Conservation (phyloP, 2,888 invertebrate genomes). For the Heteropelma amictum region DNA sequence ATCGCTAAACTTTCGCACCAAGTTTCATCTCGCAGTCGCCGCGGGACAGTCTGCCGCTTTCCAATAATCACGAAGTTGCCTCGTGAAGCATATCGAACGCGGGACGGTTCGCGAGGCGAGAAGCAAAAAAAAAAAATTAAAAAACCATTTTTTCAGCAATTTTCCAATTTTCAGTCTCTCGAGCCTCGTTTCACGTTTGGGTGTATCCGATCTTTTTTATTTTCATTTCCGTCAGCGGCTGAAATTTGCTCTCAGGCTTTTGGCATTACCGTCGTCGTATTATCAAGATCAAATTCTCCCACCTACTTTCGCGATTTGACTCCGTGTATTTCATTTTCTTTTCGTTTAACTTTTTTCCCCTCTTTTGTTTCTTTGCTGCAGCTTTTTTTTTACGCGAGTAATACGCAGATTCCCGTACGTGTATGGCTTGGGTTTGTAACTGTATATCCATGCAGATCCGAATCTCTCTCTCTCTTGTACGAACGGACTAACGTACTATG, state of each 20-base stretch:
- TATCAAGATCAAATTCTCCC: constrained; percentile 70
- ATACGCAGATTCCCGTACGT: constrained; percentile 21
- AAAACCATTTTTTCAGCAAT: no score
- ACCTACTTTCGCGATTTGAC: constrained; percentile 17
- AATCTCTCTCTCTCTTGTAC: constrained; percentile 38
- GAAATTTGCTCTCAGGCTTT: neutral
- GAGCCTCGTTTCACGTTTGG: no score
- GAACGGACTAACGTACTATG: constrained; percentile 23
- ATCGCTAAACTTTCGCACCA: constrained; percentile 69
- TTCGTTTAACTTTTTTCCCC: neutral
- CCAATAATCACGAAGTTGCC: no score
- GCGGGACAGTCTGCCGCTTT: neutral
- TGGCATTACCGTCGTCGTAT: constrained; percentile 53
- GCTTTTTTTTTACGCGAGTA: constrained; percentile 35
- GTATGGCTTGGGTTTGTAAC: constrained; percentile 4
- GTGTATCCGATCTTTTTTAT: no score
- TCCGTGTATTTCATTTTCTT: neutral
- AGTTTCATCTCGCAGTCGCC: no score
- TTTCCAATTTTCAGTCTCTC: no score
- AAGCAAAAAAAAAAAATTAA: no score
- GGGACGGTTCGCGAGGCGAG: no score
- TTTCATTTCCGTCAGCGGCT: neutral
- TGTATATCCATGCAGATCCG: constrained; percentile 23
- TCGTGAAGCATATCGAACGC: no score
- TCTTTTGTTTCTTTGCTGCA: constrained; percentile 22